These are phyloP conservation scores for Taurulus bubalis DNA, from an alignment of 2,113 vertebrate species.

Conservation along the genomic window DNA sequence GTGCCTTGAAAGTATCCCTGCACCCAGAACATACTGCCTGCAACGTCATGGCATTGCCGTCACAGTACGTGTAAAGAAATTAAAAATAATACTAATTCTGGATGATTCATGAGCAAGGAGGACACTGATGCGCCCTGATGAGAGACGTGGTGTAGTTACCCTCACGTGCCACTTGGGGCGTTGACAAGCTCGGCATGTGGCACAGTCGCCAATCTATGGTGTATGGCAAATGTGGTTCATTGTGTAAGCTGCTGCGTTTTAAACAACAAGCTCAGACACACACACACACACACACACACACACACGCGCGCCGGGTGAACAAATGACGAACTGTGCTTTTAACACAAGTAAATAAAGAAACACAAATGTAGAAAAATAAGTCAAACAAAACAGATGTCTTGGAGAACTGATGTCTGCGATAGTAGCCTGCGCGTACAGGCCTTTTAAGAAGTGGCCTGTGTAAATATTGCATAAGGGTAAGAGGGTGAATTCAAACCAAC, in stretches of 20 bases:
- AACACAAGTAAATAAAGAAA: neutral
- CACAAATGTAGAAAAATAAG: neutral
- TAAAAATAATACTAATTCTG: too few species aligned
- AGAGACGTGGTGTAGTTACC: conserved; percentile 54
- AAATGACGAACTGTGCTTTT: neutral
- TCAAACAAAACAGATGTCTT: neutral
- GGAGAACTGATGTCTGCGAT: conserved; percentile 4
- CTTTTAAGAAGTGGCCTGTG: conserved; percentile 41
- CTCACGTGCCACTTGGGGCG: conserved; percentile 47
- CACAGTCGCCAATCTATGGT: conserved; percentile 53
- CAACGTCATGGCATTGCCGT: neutral
- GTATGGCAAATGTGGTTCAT: conserved; percentile 55
- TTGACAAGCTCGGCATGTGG: conserved; percentile 64
- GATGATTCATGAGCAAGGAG: neutral
- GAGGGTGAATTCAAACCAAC: neutral
- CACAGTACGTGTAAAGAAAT: neutral
- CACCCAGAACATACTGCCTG: neutral
- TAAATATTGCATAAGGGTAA: neutral
- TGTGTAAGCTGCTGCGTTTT: conserved; percentile 25
- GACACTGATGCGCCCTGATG: too few species aligned
- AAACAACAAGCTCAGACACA: conserved; percentile 17
- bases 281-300: neutral
- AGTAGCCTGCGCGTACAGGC: conserved; percentile 42
- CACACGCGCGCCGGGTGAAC: too few species aligned
- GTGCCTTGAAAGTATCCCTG: conserved; percentile 49